These are phyloP conservation scores for Phoebastria nigripes DNA, from an alignment of 2,797 vertebrate species.

Conservation along the genomic window DNA sequence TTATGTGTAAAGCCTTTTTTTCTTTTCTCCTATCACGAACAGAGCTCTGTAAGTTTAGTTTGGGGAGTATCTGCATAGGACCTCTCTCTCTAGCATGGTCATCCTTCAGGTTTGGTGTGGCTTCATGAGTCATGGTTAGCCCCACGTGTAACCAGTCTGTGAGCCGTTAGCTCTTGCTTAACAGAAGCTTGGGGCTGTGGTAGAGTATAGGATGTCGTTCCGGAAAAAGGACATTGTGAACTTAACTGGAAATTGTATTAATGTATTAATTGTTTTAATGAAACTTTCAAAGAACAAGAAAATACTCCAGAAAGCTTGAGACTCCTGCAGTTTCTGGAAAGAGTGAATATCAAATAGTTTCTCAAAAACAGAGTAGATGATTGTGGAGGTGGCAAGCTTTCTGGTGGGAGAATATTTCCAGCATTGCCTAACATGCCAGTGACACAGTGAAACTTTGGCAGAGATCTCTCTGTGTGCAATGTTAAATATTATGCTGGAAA, in stretches of 20 bases:
- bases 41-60: neutral
- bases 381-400: neutral
- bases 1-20: neutral
- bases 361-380: neutral
- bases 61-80: neutral
- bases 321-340: neutral
- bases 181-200: neutral
- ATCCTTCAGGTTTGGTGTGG: neutral
- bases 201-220: neutral
- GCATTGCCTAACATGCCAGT: neutral
- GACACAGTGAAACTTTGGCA: neutral
- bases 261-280: neutral
- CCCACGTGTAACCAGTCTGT: neutral
- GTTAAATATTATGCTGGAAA: conserved; percentile 39
- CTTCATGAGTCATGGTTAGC: neutral
- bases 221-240: neutral
- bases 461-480: neutral
- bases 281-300: neutral
- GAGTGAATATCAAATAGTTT: neutral
- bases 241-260: neutral
- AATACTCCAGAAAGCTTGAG: neutral
- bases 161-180: neutral
- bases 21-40: neutral
- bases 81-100: neutral
- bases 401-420: neutral